These are phyloP conservation scores for Drepanosiphum platanoidis DNA, from an alignment of 2,888 invertebrate species.

Conservation along the genomic window DNA sequence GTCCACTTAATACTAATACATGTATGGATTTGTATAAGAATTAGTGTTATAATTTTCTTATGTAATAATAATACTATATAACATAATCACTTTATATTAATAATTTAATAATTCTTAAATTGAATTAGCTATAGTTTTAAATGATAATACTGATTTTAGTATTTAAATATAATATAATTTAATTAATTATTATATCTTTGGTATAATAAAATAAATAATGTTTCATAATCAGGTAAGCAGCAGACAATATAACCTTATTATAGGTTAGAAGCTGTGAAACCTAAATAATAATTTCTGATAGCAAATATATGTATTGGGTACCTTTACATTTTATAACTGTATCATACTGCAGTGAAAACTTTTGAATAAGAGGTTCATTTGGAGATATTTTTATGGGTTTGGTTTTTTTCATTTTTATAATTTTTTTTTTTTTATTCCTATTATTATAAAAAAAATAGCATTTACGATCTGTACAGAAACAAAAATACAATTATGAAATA, in stretches of 20 bases:
- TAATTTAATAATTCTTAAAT: background rate
- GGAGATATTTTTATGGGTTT: background rate
- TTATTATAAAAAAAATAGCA: too few species aligned
- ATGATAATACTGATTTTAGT: background rate
- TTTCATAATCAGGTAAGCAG: background rate
- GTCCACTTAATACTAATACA: background rate
- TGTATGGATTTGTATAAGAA: background rate
- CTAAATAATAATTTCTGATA: background rate
- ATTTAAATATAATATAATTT: background rate
- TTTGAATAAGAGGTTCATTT: background rate
- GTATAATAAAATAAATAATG: background rate
- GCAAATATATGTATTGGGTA: background rate
- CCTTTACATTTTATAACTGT: background rate
- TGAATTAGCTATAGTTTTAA: background rate
- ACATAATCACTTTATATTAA: background rate
- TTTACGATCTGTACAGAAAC: too few species aligned
- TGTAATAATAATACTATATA: background rate
- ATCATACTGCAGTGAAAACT: background rate
- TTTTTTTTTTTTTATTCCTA: too few species aligned
- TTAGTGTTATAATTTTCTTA: background rate
- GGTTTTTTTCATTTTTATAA: background rate
- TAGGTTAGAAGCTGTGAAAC: too few species aligned
- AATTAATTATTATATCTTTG: background rate
- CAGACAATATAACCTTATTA: too few species aligned
- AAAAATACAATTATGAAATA: too few species aligned